A percentile compares a stretch with the other conserved stretches of the same genome.
phyloP scores from a whole-genome alignment of 92 coral and sea anemone genomes.

The Chrysogorgia sp. region DNA sequence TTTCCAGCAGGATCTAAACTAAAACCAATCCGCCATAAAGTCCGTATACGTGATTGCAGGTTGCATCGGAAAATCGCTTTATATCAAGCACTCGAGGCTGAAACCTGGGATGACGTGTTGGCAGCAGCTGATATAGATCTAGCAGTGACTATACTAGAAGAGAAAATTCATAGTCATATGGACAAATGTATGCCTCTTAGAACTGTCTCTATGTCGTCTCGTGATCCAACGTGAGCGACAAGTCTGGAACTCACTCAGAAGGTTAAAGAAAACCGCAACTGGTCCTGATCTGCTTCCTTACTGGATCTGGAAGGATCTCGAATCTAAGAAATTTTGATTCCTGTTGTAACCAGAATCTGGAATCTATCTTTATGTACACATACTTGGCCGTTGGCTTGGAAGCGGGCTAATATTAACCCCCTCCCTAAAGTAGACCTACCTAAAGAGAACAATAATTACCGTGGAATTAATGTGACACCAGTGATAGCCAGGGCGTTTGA shows the following conservation, averaged over 20 bases:
- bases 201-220: slow-evolving; percentile 45
- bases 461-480: too few relatives aligned
- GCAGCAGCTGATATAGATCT: slow-evolving; percentile 22
- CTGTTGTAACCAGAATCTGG: slow-evolving; percentile 26
- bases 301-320: slow-evolving; percentile 52
- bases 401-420: too few relatives aligned
- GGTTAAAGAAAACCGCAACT: slow-evolving; percentile 44
- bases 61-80: too few relatives aligned
- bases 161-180: slow-evolving; percentile 43
- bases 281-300: slow-evolving; percentile 51
- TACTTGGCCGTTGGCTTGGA: slow-evolving; percentile 26
- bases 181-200: slow-evolving; percentile 41
- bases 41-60: slow-evolving; percentile 48
- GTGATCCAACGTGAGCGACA: slow-evolving; percentile 30
- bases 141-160: slow-evolving; percentile 45
- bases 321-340: slow-evolving; percentile 36
- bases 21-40: slow-evolving; percentile 56
- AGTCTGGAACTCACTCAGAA: slow-evolving; percentile 33
- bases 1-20: slow-evolving; percentile 66
- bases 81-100: slow-evolving; percentile 39
- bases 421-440: slow-evolving; percentile 44
- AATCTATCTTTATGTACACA: slow-evolving; percentile 23
- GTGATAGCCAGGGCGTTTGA: too few relatives aligned
- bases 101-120: slow-evolving; percentile 50
- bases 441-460: slow-evolving; percentile 13